A percentile compares a stretch with the other conserved stretches of the same genome.
Conservation (phyloP, 2,888 invertebrate species). For the Calliphora vomitoria region DNA sequence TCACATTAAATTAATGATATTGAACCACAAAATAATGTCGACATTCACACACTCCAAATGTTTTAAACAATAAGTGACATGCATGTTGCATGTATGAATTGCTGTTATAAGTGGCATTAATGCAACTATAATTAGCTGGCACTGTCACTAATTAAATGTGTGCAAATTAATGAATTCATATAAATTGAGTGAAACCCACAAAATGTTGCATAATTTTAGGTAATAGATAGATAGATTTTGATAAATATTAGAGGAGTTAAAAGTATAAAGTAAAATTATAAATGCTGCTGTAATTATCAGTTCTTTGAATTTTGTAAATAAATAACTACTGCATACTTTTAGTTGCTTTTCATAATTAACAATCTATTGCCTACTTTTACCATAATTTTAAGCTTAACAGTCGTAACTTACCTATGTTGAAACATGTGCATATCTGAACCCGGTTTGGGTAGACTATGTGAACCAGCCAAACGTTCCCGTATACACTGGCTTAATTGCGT, state of each 20-base stretch:
- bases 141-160: conserved; percentile 38
- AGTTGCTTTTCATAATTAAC: too few species aligned
- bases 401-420: conserved; percentile 86
- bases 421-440: conserved; percentile 88
- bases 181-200: neutral
- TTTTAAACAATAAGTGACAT: conserved; percentile 35
- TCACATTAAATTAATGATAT: conserved; percentile 42
- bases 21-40: conserved; percentile 37
- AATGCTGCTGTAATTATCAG: too few species aligned
- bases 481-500: conserved; percentile 95
- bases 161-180: conserved; percentile 40
- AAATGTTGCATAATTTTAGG: conserved; percentile 43
- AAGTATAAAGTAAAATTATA: neutral
- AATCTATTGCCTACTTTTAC: too few species aligned
- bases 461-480: conserved; percentile 92
- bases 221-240: conserved; percentile 17
- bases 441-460: conserved; percentile 93
- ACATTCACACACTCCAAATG: conserved; percentile 1
- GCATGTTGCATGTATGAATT: conserved; percentile 21
- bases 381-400: neutral
- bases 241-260: neutral
- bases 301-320: too few species aligned
- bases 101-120: conserved; percentile 29
- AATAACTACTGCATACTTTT: too few species aligned
- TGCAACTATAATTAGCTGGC: conserved; percentile 51